Evolutionary conservation across 2,797 vertebrate genomes (phyloP).

Genomic region (Staurois parvus): DNA sequence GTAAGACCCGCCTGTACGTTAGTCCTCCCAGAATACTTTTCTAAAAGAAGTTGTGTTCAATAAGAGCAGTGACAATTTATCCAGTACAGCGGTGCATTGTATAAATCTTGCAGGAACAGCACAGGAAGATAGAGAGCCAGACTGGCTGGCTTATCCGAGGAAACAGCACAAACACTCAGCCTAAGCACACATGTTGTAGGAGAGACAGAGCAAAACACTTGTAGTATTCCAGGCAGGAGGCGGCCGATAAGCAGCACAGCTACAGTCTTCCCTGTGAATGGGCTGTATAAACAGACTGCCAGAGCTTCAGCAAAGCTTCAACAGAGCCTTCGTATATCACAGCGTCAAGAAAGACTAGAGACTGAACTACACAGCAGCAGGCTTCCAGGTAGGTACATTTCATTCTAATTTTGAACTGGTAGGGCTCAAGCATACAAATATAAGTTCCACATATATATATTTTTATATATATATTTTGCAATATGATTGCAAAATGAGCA

Average conservation of each 20-base stretch:
- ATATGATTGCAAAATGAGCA: too few relatives aligned
- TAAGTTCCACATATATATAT: too few relatives aligned
- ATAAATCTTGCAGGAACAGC: conserved; percentile 52
- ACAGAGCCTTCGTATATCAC: too few relatives aligned
- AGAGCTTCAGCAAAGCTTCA: too few relatives aligned
- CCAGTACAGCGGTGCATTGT: conserved; percentile 51
- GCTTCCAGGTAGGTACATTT: too few relatives aligned
- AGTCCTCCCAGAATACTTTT: conserved; percentile 11
- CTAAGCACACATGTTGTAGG: conserved; percentile 7
- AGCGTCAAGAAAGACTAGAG: too few relatives aligned
- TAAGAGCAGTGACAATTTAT: conserved; percentile 62
- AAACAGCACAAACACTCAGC: conserved; percentile 25
- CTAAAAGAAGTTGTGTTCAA: conserved; percentile 36
- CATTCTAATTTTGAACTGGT: too few relatives aligned
- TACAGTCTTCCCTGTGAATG: conserved; percentile 1
- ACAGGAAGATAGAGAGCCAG: conserved; percentile 31
- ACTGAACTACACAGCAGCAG: too few relatives aligned
- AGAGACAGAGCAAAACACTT: neutral
- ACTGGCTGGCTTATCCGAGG: conserved; percentile 46
- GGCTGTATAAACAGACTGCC: neutral
- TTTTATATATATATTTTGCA: too few relatives aligned
- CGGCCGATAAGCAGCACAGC: conserved; percentile 43
- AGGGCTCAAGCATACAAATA: too few relatives aligned
- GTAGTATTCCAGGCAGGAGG: conserved; percentile 43
- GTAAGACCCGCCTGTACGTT: conserved; percentile 2